phyloP scores from a whole-genome alignment of 1,140 invertebrate species.

The Drosophila pachea region DNA sequence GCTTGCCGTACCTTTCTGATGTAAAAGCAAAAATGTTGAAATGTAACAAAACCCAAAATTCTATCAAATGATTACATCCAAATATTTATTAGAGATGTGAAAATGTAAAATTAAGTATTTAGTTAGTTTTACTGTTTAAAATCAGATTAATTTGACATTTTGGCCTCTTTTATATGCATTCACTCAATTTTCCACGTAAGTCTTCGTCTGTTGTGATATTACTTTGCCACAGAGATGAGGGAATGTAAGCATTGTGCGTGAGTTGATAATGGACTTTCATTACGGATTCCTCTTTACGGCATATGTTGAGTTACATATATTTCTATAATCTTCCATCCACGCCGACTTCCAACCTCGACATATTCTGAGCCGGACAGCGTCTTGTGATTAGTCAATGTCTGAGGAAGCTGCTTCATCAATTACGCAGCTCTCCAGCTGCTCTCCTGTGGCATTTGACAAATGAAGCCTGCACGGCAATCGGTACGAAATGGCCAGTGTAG shows the following conservation, averaged over 20 bases:
- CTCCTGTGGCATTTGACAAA: constrained; percentile 62
- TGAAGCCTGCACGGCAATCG: constrained; percentile 69
- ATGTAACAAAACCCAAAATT: constrained; percentile 3
- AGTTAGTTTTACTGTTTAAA: too few relatives aligned
- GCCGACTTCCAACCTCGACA: constrained; percentile 52
- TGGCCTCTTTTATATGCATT: too few relatives aligned
- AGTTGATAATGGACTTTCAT: background rate
- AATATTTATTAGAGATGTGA: constrained; percentile 4
- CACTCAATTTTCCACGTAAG: too few relatives aligned
- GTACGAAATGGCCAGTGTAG: constrained; percentile 33
- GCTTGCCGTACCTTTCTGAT: constrained; percentile 54
- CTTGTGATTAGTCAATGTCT: constrained; percentile 71
- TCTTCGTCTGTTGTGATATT: too few relatives aligned
- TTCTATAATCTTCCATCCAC: constrained; percentile 17
- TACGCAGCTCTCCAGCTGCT: constrained; percentile 46
- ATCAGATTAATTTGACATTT: too few relatives aligned
- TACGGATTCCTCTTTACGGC: constrained; percentile 1
- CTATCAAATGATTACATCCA: constrained; percentile 15
- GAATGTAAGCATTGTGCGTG: too few relatives aligned
- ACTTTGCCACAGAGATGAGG: too few relatives aligned
- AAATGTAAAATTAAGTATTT: too few relatives aligned
- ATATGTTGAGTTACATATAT: background rate
- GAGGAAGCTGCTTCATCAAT: constrained; percentile 64
- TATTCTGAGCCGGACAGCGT: constrained; percentile 56
- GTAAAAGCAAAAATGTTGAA: constrained; percentile 30